Percentiles rank a stretch among this genome's conserved stretches.
These are phyloP conservation scores for Gambelia wislizenii DNA, from an alignment of 2,797 vertebrate genomes.

Conservation along the genomic window DNA sequence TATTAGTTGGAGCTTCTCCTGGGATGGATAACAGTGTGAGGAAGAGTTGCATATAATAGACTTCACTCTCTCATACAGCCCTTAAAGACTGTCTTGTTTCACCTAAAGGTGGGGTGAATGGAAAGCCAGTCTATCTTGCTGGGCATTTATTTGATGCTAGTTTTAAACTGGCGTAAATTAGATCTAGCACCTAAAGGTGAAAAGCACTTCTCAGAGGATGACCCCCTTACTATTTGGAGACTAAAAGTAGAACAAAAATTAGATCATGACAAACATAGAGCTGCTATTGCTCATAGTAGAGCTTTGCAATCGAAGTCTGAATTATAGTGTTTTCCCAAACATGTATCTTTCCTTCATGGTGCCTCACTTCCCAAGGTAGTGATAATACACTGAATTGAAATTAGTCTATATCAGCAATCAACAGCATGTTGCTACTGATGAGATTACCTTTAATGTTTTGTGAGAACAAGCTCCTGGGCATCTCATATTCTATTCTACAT, in stretches of 20 bases:
- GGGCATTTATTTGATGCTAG: background rate
- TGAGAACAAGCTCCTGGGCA: background rate
- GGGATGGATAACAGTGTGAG: background rate
- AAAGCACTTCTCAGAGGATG: background rate
- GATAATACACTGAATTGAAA: background rate
- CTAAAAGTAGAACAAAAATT: background rate
- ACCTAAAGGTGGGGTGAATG: background rate
- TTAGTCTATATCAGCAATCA: conserved; percentile 4
- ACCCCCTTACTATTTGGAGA: background rate
- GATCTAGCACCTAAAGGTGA: background rate
- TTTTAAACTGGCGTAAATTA: background rate
- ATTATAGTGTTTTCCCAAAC: background rate
- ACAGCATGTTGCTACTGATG: background rate
- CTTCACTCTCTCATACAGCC: no score
- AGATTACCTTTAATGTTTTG: background rate
- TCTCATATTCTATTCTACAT: conserved; percentile 38
- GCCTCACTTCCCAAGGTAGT: background rate
- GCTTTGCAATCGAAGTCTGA: background rate
- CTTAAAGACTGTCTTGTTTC: no score
- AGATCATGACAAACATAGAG: background rate
- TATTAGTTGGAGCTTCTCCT: no score
- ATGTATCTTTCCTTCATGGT: background rate
- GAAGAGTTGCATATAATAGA: background rate
- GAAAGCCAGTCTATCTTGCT: background rate
- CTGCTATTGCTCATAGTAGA: background rate